Conservation (phyloP, 2,888 invertebrate species). For the Elmis aenea region DNA sequence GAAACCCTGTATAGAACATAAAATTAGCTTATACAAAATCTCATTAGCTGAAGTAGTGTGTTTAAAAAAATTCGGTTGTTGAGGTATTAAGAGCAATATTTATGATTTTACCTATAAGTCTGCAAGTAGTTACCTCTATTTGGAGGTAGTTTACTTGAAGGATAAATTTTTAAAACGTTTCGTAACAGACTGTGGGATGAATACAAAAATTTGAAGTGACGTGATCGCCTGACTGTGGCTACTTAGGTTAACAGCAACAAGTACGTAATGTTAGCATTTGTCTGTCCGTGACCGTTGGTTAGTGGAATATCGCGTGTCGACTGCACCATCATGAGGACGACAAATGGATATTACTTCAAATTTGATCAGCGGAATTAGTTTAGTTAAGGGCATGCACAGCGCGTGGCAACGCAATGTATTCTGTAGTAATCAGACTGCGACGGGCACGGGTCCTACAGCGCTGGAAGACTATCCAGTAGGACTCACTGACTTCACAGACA, state of each 20-base stretch:
- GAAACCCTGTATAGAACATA: no score
- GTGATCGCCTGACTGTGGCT: conserved; percentile 30
- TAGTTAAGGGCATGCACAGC: conserved; percentile 11
- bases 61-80: no score
- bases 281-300: conserved; percentile 29
- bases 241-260: conserved; percentile 37
- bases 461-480: conserved; percentile 22
- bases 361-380: conserved; percentile 22
- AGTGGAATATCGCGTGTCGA: conserved; percentile 26
- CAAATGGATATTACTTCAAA: conserved; percentile 27
- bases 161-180: no score
- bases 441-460: conserved; percentile 24
- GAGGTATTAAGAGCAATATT: no score
- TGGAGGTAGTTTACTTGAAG: no score
- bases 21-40: no score
- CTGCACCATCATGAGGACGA: conserved; percentile 18
- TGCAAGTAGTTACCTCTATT: no score
- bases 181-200: not conserved
- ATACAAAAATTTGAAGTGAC: conserved; percentile 15
- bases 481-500: conserved; percentile 40
- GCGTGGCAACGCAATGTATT: conserved; percentile 16
- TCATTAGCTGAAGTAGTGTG: no score
- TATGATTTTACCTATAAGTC: no score
- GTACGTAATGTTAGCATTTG: conserved; percentile 33
- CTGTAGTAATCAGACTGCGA: conserved; percentile 30